Evolutionary conservation across 2,888 invertebrate species (phyloP).

Genomic region (Apoda limacodes): DNA sequence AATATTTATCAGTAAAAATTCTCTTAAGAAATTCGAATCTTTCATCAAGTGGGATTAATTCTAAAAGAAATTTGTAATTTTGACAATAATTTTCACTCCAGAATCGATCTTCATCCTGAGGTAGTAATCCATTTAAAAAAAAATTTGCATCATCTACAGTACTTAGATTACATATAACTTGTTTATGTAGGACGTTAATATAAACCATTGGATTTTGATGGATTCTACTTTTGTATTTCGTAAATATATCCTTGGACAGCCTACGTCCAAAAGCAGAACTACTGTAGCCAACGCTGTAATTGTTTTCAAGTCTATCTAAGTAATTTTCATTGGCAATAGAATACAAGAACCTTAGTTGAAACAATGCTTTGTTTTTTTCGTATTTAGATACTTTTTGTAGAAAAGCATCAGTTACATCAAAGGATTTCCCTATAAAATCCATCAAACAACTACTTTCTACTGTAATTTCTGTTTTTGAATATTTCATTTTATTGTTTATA

Average conservation of each 20-base stretch:
- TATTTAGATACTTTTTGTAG: slow-evolving; percentile 6
- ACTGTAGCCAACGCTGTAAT: slow-evolving; percentile 1
- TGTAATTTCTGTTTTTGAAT: slow-evolving; percentile 2
- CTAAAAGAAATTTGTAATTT: slow-evolving; percentile 26
- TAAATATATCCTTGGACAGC: slow-evolving; percentile 28
- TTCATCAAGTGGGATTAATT: slow-evolving; percentile 28
- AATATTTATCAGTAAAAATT: slow-evolving; percentile 30
- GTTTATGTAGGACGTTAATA: slow-evolving; percentile 24
- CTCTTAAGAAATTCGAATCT: slow-evolving; percentile 29
- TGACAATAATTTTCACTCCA: slow-evolving; percentile 28
- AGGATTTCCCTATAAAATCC: slow-evolving; percentile 30
- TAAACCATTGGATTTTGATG: slow-evolving; percentile 29
- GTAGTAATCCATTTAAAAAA: slow-evolving; percentile 26
- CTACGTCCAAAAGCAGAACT: slow-evolving; percentile 24
- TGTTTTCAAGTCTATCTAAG: slow-evolving; percentile 33
- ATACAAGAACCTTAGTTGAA: slow-evolving; percentile 23
- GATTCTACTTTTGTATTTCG: slow-evolving; percentile 34
- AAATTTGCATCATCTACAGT: slow-evolving; percentile 30
- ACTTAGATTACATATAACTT: slow-evolving; percentile 24
- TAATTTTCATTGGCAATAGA: slow-evolving; percentile 28
- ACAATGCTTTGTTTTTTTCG: slow-evolving; percentile 10
- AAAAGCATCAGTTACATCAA: slow-evolving; percentile 25
- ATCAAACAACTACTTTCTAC: slow-evolving; percentile 16
- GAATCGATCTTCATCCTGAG: slow-evolving; percentile 22
- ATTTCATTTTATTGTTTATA: slow-evolving; percentile 18